phyloP scores from a whole-genome alignment of 2,797 vertebrate species.

The Xenops minutus region DNA sequence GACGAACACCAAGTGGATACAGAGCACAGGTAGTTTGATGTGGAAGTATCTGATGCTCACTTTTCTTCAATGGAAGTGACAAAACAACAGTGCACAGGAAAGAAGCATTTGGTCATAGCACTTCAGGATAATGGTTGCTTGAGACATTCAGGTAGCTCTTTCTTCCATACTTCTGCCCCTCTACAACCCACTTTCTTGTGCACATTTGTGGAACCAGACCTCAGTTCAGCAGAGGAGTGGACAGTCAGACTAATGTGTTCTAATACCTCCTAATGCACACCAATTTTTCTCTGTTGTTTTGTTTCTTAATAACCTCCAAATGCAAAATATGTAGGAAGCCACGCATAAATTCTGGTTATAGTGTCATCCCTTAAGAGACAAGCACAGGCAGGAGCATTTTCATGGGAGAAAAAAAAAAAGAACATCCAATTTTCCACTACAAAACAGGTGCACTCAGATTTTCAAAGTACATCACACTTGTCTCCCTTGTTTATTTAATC shows the following conservation, averaged over 20 bases:
- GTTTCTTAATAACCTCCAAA: slow-evolving; percentile 15
- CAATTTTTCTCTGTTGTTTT: slow-evolving; percentile 1
- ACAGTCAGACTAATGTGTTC: background rate
- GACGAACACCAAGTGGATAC: background rate
- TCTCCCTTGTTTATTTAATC: slow-evolving; percentile 53
- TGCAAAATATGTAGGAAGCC: slow-evolving; percentile 28
- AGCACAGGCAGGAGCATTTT: slow-evolving; percentile 4
- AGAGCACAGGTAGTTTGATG: background rate
- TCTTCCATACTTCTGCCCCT: background rate
- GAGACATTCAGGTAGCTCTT: background rate
- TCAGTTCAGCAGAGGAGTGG: background rate
- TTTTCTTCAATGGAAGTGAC: background rate
- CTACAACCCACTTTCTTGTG: background rate
- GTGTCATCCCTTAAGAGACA: background rate
- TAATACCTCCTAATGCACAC: slow-evolving; percentile 15
- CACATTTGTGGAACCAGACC: background rate
- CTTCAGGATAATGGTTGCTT: background rate
- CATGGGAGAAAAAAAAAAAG: background rate
- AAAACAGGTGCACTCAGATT: slow-evolving; percentile 63
- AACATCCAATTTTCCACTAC: slow-evolving; percentile 57
- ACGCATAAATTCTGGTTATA: background rate
- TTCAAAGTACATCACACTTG: slow-evolving; percentile 39
- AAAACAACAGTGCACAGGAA: background rate
- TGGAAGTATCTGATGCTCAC: background rate
- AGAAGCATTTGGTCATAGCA: background rate